Evolutionary conservation across 1,140 invertebrate genomes (phyloP).

Genomic region (Andrena cerasifolii): DNA sequence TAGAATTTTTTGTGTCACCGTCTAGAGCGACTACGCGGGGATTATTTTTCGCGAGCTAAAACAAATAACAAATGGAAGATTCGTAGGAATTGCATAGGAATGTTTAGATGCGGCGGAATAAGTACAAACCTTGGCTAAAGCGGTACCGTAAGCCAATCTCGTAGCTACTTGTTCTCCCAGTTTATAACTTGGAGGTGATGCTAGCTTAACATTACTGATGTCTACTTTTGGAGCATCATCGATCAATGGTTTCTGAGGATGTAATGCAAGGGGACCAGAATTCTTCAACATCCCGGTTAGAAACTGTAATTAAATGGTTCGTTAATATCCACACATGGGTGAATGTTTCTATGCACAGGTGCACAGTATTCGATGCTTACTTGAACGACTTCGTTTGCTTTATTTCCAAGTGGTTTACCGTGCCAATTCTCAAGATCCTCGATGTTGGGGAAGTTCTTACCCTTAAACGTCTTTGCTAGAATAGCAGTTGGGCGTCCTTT

Average conservation of each 20-base stretch:
- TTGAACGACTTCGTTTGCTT: conserved; percentile 89
- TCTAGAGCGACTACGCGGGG: conserved; percentile 94
- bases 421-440: conserved; percentile 98
- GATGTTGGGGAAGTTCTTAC: conserved; percentile 93
- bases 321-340: conserved; percentile 10
- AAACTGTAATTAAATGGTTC: conserved; percentile 81
- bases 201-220: conserved; percentile 89
- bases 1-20: conserved; percentile 99
- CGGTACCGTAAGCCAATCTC: conserved; percentile 96
- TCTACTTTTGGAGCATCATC: conserved; percentile 88
- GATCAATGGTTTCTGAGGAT: conserved; percentile 86
- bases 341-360: no score
- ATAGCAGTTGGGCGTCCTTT: conserved; percentile 96
- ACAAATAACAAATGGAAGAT: conserved; percentile 20
- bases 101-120: not conserved
- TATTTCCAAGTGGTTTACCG: conserved; percentile 95
- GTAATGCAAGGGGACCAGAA: conserved; percentile 82
- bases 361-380: conserved; percentile 73
- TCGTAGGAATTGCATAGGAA: no score
- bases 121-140: conserved; percentile 88
- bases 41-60: conserved; percentile 89
- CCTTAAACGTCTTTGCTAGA: conserved; percentile 98
- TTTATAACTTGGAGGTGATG: conserved; percentile 94
- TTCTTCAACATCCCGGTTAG: conserved; percentile 87
- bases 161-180: conserved; percentile 93